Base-by-base conservation (phyloP, 2,113 vertebrate species). In the Pangasianodon hypophthalmus region DNA sequence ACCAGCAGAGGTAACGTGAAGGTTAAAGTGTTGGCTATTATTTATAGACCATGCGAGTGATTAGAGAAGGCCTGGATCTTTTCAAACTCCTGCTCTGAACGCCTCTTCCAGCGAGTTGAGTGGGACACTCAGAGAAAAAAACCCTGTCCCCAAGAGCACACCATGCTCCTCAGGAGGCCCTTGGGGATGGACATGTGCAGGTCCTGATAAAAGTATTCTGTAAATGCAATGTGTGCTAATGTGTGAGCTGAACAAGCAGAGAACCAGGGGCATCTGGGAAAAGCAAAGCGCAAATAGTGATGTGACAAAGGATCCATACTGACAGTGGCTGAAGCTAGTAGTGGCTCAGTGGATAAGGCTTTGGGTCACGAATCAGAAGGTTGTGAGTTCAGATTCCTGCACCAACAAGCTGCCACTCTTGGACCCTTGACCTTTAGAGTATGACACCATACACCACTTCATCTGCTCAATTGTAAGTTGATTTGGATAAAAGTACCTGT, bases 71-170 rank as follows among this genome's bases (percentile, higher is more conserved):
- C 21, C 69, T n/a, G 37, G 24, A 87, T 84, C 58, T 62, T 89
- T 84, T 91, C 75, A 91, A 82, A 84, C 32, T 0, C 48, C 88
- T 56, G 29, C 50, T 3, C 41, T 88, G 58, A 58, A 89, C 48
- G 85, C 56, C 79, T 77, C 41, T 73, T 83, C 80, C 67, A 75
- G 32, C 32, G 62, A 85, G 54, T 46, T 48, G 82, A 87, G 87
- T 91, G 88, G 16, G 86, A 82, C 88, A 32, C 88, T 91, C 83
- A 56, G 52, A 84, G 67, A 41, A 84, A 62, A 83, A 56, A 83
- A n/a, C 9, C 44, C 18, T 83, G 50, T 46, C 79, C 73, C 77
- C 60, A 80, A 48, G 24, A 82, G 6, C 44, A 50, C 37, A n/a
- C 83, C 67, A 41, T 29, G 71, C 50, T 52, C 9, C 41, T 84